Evolutionary conservation across 2,113 vertebrate species (phyloP).

Genomic region (Empidonax alnorum): DNA sequence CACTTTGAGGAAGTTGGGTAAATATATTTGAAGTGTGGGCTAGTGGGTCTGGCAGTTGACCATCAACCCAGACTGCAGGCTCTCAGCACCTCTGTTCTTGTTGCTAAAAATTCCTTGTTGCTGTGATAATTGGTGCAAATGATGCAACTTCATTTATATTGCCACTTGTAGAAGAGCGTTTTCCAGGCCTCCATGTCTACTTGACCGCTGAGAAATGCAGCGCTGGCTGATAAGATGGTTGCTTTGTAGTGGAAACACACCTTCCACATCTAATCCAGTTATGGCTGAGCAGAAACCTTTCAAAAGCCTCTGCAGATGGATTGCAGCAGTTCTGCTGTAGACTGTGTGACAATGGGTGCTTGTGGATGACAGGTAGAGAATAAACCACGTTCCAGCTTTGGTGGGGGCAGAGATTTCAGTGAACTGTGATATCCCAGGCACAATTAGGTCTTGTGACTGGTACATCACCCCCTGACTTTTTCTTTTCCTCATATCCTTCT

Average conservation of each 20-base stretch:
- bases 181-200: not conserved
- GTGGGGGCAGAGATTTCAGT: not conserved
- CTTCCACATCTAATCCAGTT: not conserved
- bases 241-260: slow-evolving; percentile 13
- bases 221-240: not conserved
- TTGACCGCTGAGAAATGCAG: slow-evolving; percentile 41
- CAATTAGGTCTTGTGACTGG: not conserved
- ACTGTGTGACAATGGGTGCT: not conserved
- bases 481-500: not conserved
- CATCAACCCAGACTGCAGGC: not conserved
- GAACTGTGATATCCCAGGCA: not conserved
- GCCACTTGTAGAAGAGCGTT: slow-evolving; percentile 26
- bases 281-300: slow-evolving; percentile 21
- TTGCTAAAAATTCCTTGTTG: slow-evolving; percentile 27
- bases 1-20: not conserved
- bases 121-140: slow-evolving; percentile 12
- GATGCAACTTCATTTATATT: slow-evolving; percentile 25
- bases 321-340: not conserved
- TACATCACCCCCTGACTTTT: not conserved
- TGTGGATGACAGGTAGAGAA: not conserved
- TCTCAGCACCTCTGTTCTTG: slow-evolving; percentile 1
- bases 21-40: slow-evolving; percentile 7
- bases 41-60: slow-evolving; percentile 15
- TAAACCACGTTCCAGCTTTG: slow-evolving; percentile 27
- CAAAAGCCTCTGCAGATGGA: slow-evolving; percentile 13